Evolutionary conservation across 2,113 vertebrate species (phyloP), one percentile per base, ranked within the genome.

Genomic region (Cyprinus carpio): DNA sequence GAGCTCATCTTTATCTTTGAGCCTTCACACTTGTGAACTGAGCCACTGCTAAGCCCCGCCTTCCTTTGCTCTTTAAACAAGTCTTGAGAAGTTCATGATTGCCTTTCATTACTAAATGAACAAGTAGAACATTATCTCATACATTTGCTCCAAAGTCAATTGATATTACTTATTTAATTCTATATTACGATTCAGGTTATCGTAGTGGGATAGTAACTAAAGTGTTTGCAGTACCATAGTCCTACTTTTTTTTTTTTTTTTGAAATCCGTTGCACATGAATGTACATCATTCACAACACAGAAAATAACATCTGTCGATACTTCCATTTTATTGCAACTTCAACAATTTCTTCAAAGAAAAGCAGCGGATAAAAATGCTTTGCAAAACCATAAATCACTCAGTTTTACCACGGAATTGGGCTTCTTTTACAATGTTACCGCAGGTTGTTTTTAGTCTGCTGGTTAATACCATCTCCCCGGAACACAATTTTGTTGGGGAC

Each of bases 1-100:
- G 69, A 85, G 84, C 88, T 77, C 72, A 27, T 1, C 23, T 81
- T 87, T 46, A 67, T 79, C 56, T 23, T 43, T 43, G 58, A 58
- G 51, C 49, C 6, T 49, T 18, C 80, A 62, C 12, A 31, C 40
- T 62, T 87, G 51, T 18, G 27, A 67, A 31, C 27, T 23, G 67
- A 37, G 31, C 1, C 60, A 80, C 87, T 79, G 46, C 37, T 75
- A 18, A 34, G 84, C 81, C 23, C 12, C 71, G 40, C 20, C 37
- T 43, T 10, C 18, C 7, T 37, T 37, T 37, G 10, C 16, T 37
- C 1, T 37, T 69, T 37, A 37, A 37, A 69, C 29, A 37, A 37
- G 18, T 23, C 31, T 37, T 71, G 67, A 67, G 65, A 69, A 37
- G 18, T 23, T 71, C 1, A 37, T 69, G 8, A 31, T 20, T 9